These are phyloP conservation scores for Dasypus novemcinctus DNA, from an alignment of 2,113 vertebrate species.

Conservation along the genomic window DNA sequence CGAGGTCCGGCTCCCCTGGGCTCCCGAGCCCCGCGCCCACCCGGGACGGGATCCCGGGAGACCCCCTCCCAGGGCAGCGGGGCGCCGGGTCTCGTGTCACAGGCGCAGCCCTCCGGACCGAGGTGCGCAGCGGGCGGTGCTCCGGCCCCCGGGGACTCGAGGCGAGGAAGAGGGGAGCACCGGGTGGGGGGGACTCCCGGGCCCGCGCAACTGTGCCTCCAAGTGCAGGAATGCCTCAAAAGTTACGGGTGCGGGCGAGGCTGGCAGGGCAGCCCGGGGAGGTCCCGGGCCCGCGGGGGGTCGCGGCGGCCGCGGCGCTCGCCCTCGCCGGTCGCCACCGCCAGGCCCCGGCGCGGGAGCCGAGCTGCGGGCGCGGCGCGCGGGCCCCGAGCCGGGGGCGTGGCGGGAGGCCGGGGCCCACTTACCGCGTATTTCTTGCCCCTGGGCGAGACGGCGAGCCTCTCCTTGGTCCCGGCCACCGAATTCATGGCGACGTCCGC, in stretches of 20 bases:
- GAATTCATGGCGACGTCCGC: conserved; percentile 93
- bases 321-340: neutral
- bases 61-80: neutral
- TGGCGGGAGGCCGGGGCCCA: neutral
- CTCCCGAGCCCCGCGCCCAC: neutral
- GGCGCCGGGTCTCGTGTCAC: neutral
- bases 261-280: neutral
- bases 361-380: neutral
- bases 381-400: neutral
- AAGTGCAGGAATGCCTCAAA: conserved; percentile 44
- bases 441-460: conserved; percentile 89
- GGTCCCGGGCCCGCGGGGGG: neutral
- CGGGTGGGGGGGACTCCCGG: neutral
- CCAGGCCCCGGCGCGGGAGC: neutral
- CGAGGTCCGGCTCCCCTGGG: neutral
- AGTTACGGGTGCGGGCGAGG: conserved; percentile 53
- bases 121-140: neutral
- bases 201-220: neutral
- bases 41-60: neutral
- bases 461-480: conserved; percentile 95
- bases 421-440: conserved; percentile 97
- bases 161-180: neutral
- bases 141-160: neutral
- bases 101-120: neutral
- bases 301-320: conserved; percentile 29